Conservation (phyloP, 1,140 invertebrate species). For the Ctenoplectra terminalis region DNA sequence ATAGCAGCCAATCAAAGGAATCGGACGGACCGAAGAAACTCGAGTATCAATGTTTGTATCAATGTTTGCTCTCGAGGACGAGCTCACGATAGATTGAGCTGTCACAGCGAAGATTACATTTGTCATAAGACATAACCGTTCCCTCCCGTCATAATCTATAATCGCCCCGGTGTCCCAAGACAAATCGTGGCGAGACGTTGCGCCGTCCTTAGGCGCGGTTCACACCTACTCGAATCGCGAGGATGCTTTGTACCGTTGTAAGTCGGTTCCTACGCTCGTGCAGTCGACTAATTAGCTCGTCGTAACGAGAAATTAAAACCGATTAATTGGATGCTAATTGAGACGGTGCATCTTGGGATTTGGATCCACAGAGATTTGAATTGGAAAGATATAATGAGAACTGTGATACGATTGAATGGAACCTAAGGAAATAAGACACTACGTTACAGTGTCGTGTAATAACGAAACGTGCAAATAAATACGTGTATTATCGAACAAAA, state of each 20-base stretch:
- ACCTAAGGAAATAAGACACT: too few relatives aligned
- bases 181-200: slow-evolving; percentile 18
- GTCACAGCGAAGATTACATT: slow-evolving; percentile 72
- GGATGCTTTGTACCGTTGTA: too few relatives aligned
- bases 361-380: too few relatives aligned
- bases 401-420: too few relatives aligned
- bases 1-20: slow-evolving; percentile 49
- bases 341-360: too few relatives aligned
- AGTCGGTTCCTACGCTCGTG: neutral
- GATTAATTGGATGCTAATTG: slow-evolving; percentile 2
- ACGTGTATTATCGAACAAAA: too few relatives aligned
- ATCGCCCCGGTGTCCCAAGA: slow-evolving; percentile 46
- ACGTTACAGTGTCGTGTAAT: too few relatives aligned
- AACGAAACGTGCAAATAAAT: too few relatives aligned
- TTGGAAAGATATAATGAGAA: too few relatives aligned
- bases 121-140: slow-evolving; percentile 71
- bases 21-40: slow-evolving; percentile 36
- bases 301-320: neutral
- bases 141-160: slow-evolving; percentile 58
- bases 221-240: slow-evolving; percentile 30
- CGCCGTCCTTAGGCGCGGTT: slow-evolving; percentile 26
- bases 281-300: slow-evolving; percentile 2
- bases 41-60: slow-evolving; percentile 58
- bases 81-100: slow-evolving; percentile 65
- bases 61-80: slow-evolving; percentile 50